phyloP scores from a whole-genome alignment of 2,888 invertebrate genomes.

The Amblyteles armatorius region DNA sequence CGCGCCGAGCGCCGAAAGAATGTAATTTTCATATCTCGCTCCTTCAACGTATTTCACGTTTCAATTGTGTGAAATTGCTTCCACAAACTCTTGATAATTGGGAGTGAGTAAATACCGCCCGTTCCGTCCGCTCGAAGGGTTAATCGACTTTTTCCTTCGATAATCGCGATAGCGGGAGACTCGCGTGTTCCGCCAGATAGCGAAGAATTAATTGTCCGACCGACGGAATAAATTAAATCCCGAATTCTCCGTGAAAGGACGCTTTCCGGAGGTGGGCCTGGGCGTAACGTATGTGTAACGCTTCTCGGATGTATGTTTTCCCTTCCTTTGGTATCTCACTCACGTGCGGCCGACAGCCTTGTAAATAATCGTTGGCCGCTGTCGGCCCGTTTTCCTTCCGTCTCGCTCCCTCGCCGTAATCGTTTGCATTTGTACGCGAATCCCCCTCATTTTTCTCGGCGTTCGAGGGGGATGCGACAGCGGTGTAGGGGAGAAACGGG shows the following conservation, averaged over 20 bases:
- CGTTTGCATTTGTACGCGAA: conserved; percentile 62
- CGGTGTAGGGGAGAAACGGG: not conserved
- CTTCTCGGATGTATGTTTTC: conserved; percentile 13
- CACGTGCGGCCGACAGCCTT: conserved; percentile 46
- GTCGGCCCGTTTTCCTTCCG: conserved; percentile 20
- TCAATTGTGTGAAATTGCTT: not conserved
- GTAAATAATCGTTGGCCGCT: conserved; percentile 60
- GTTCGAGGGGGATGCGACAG: conserved; percentile 3
- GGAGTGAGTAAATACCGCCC: not conserved
- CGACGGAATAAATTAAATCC: conserved; percentile 44
- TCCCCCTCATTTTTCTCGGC: conserved; percentile 64
- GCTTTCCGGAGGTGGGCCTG: conserved; percentile 11
- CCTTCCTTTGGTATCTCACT: conserved; percentile 47
- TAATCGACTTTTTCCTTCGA: not conserved
- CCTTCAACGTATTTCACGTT: not conserved
- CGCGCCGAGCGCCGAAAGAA: not conserved
- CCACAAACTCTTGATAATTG: not conserved
- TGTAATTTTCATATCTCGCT: not conserved
- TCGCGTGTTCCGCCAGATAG: conserved; percentile 19
- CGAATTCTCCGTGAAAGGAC: conserved; percentile 15
- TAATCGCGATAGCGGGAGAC: not conserved
- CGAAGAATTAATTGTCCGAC: conserved; percentile 44
- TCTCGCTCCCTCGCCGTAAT: conserved; percentile 51
- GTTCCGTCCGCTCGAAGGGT: not conserved
- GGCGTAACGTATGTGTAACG: not conserved